Percentiles rank a stretch among this genome's conserved stretches.
Conservation (phyloP, 2,888 invertebrate genomes). For the Cylloceria caligata region DNA sequence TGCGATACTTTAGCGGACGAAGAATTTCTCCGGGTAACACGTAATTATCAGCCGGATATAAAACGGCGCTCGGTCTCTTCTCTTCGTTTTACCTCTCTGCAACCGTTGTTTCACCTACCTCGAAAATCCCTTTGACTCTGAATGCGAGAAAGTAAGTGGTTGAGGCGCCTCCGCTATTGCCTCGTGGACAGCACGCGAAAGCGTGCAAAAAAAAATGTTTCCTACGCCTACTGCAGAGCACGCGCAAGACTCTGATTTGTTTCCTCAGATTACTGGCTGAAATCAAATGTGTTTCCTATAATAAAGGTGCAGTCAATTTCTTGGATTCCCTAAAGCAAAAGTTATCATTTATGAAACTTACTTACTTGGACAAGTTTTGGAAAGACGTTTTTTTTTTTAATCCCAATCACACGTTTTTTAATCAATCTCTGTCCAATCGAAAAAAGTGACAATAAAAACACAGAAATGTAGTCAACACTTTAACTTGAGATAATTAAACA, state of each 20-base stretch:
- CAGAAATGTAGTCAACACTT: too few species aligned
- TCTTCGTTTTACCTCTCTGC: constrained; percentile 3
- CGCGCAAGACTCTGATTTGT: constrained; percentile 56
- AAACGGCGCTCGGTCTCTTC: constrained; percentile 69
- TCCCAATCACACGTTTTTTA: too few species aligned
- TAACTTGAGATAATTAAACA: too few species aligned
- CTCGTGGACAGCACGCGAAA: constrained; percentile 77
- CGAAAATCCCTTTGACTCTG: constrained; percentile 49
- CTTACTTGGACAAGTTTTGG: not conserved
- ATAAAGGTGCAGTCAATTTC: constrained; percentile 52
- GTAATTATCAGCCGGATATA: constrained; percentile 79
- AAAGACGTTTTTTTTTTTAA: constrained; percentile 10
- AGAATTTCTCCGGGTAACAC: constrained; percentile 76
- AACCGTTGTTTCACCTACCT: not conserved
- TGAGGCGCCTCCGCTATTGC: constrained; percentile 69
- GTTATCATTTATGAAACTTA: not conserved
- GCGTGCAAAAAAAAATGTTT: constrained; percentile 67
- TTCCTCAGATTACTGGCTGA: constrained; percentile 66
- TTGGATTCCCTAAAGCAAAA: not conserved
- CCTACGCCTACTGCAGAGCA: constrained; percentile 35
- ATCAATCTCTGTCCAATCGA: too few species aligned
- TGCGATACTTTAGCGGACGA: constrained; percentile 75
- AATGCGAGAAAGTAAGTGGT: constrained; percentile 44
- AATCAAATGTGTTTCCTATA: constrained; percentile 57
- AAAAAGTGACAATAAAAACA: too few species aligned